Percentiles rank a stretch among this genome's conserved stretches.
Conservation (phyloP, 2,113 vertebrate genomes). For the Pollimyrus isidori region DNA sequence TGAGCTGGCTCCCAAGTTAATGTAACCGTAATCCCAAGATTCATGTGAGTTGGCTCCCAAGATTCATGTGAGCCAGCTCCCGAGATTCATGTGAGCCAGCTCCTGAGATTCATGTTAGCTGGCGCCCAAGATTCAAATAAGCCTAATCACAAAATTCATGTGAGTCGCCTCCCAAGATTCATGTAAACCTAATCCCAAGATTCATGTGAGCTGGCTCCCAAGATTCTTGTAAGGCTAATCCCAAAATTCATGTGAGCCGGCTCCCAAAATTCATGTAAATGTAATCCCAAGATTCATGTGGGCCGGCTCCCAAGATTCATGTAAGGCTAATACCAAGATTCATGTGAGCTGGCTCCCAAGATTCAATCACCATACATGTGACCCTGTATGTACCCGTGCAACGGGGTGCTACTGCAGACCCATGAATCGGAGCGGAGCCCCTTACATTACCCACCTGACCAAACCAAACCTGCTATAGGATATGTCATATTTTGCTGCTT, state of each 20-base stretch:
- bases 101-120: background rate
- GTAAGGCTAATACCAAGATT: background rate
- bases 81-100: too few species aligned
- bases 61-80: accelerated
- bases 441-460: background rate
- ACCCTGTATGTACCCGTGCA: background rate
- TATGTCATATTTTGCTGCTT: background rate
- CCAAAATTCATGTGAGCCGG: background rate
- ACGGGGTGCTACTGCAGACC: background rate
- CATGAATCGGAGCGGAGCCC: background rate
- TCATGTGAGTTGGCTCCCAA: background rate
- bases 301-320: background rate
- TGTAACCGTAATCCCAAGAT: background rate
- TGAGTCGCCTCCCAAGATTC: too few species aligned
- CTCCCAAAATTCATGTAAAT: too few species aligned
- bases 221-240: background rate
- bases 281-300: too few species aligned
- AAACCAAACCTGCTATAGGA: background rate
- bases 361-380: background rate
- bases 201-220: background rate
- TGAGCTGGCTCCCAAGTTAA: background rate
- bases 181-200: too few species aligned
- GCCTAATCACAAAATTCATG: too few species aligned
- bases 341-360: background rate
- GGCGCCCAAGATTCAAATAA: too few species aligned